Evolutionary conservation across 1,140 invertebrate species (phyloP).

Genomic region (Leptopilina boulardi): DNA sequence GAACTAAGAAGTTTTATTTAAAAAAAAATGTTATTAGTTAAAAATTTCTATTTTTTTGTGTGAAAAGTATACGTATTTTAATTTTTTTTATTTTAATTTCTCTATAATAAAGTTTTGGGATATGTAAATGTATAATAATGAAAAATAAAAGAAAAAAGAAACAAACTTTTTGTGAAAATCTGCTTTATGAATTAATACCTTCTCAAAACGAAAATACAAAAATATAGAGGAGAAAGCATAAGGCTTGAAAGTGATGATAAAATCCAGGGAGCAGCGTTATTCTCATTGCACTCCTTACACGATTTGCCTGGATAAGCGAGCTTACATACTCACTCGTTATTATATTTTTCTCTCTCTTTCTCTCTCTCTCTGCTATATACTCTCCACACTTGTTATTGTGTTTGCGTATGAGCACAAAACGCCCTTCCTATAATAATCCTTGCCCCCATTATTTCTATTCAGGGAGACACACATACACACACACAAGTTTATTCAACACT

Average conservation of each 20-base stretch:
- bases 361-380: too few species aligned
- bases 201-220: constrained; percentile 39
- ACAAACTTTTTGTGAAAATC: background rate
- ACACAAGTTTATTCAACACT: constrained; percentile 53
- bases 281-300: constrained; percentile 30
- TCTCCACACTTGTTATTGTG: constrained; percentile 27
- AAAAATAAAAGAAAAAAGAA: background rate
- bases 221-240: constrained; percentile 37
- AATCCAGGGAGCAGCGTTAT: constrained; percentile 40
- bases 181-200: constrained; percentile 25
- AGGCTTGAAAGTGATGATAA: constrained; percentile 37
- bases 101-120: background rate
- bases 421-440: constrained; percentile 12
- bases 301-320: constrained; percentile 36
- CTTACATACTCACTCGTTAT: constrained; percentile 36
- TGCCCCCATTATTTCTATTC: constrained; percentile 8
- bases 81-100: background rate
- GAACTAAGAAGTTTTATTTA: too few species aligned
- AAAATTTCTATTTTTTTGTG: too few species aligned
- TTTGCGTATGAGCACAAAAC: constrained; percentile 18
- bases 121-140: background rate
- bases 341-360: constrained; percentile 29
- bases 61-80: too few species aligned
- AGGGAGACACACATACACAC: constrained; percentile 15
- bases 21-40: too few species aligned